Evolutionary conservation across 2,888 invertebrate species (phyloP).

Genomic region (Cantharis rustica): DNA sequence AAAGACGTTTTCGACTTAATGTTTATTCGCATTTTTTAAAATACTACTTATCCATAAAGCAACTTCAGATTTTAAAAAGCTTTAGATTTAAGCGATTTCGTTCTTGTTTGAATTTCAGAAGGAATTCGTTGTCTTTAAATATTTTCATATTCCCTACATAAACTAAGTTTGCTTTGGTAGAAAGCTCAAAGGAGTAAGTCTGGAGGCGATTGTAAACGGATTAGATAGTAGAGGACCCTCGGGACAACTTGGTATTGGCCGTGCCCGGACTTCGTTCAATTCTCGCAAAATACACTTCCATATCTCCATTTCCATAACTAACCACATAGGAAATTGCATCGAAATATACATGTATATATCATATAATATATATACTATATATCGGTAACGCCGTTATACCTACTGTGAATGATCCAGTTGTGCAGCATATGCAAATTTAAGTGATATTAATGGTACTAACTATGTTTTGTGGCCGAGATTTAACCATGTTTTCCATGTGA

Average conservation of each 20-base stretch:
- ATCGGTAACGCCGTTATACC: conserved; percentile 13
- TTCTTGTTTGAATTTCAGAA: conserved; percentile 12
- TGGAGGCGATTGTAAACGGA: conserved; percentile 32
- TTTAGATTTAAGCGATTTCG: conserved; percentile 7
- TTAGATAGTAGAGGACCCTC: conserved; percentile 29
- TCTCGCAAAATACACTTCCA: conserved; percentile 21
- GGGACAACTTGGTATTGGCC: conserved; percentile 27
- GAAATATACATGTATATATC: conserved; percentile 21
- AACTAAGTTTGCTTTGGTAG: conserved; percentile 24
- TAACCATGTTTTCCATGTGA: conserved; percentile 8
- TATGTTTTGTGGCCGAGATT: conserved; percentile 5
- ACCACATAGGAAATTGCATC: conserved; percentile 34
- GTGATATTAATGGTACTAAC: conserved; percentile 21
- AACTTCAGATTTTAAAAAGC: not conserved
- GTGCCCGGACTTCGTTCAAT: conserved; percentile 28
- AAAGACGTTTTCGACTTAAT: not conserved
- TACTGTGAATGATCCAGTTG: conserved; percentile 25
- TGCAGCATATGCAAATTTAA: conserved; percentile 23
- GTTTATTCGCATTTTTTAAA: not conserved
- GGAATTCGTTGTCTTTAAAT: conserved; percentile 25
- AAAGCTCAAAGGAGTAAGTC: conserved; percentile 29
- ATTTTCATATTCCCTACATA: conserved; percentile 30
- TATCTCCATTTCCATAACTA: conserved; percentile 34
- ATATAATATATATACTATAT: not conserved
- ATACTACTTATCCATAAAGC: not conserved